Conservation (phyloP, 2,797 vertebrate species). For the Lateolabrax maculatus region DNA sequence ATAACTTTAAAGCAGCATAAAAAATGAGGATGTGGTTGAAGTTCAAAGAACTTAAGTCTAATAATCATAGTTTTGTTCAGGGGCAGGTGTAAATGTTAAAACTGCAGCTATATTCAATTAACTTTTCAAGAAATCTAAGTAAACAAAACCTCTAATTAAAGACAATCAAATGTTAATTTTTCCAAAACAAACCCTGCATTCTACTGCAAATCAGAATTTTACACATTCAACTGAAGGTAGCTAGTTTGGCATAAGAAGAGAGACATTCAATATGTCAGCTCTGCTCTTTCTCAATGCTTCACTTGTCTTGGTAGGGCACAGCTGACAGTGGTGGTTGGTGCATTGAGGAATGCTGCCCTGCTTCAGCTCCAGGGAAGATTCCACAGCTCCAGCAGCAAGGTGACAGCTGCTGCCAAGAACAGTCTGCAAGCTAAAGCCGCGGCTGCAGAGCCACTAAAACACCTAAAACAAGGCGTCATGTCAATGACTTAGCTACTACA, state of each 20-base stretch:
- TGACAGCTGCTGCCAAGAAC: constrained; percentile 81
- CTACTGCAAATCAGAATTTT: constrained; percentile 36
- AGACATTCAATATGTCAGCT: constrained; percentile 74
- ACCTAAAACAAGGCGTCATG: constrained; percentile 61
- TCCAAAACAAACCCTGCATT: constrained; percentile 30
- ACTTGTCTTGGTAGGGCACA: constrained; percentile 74
- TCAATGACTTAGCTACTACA: constrained; percentile 43
- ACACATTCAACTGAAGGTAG: constrained; percentile 59
- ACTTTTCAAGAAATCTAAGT: constrained; percentile 1
- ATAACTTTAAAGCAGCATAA: background rate
- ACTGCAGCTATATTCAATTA: background rate
- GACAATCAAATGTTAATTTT: constrained; percentile 24
- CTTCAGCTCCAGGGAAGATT: constrained; percentile 79
- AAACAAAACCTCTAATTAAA: constrained; percentile 16
- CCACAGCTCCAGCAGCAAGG: constrained; percentile 81
- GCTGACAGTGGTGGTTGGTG: constrained; percentile 74
- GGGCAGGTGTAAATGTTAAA: constrained; percentile 4
- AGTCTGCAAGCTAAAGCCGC: constrained; percentile 63
- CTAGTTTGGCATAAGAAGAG: constrained; percentile 45
- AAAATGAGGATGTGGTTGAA: background rate
- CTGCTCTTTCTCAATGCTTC: constrained; percentile 74
- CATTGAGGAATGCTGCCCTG: constrained; percentile 77
- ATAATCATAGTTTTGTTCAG: constrained; percentile 2
- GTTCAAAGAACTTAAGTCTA: constrained; percentile 6
- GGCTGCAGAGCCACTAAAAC: constrained; percentile 54